Conservation (phyloP, 2,113 vertebrate species). For the Tautogolabrus adspersus region DNA sequence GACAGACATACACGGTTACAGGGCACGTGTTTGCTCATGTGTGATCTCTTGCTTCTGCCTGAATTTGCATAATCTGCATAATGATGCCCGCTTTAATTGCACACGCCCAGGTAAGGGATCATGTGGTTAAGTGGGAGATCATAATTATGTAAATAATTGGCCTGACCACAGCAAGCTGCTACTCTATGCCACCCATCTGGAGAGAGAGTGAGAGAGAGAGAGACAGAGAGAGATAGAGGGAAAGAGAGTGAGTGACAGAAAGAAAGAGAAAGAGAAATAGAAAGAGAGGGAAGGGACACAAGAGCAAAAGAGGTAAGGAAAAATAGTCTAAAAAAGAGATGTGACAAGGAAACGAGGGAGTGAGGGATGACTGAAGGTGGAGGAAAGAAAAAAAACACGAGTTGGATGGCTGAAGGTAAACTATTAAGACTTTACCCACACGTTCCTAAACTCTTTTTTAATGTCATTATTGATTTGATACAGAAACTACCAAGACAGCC, state of each 20-base stretch:
- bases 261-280: slow-evolving; percentile 2
- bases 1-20: slow-evolving; percentile 35
- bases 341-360: background rate
- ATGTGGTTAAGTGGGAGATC: slow-evolving; percentile 99
- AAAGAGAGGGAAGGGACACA: background rate
- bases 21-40: slow-evolving; percentile 70
- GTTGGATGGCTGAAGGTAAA: background rate
- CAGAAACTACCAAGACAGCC: too few species aligned
- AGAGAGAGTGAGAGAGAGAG: slow-evolving; percentile 69
- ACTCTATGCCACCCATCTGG: slow-evolving; percentile 94
- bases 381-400: background rate
- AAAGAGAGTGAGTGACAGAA: slow-evolving; percentile 9
- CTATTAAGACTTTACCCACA: background rate
- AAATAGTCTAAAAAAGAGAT: background rate
- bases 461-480: background rate
- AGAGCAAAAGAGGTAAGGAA: background rate
- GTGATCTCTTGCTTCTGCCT: slow-evolving; percentile 88
- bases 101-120: slow-evolving; percentile 96
- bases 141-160: slow-evolving; percentile 99
- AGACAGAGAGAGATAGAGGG: slow-evolving; percentile 20
- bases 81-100: slow-evolving; percentile 96
- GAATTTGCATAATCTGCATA: slow-evolving; percentile 98
- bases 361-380: background rate
- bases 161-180: slow-evolving; percentile 97
- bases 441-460: background rate